phyloP scores from a whole-genome alignment of 2,797 vertebrate genomes.

The Malurus splendens region DNA sequence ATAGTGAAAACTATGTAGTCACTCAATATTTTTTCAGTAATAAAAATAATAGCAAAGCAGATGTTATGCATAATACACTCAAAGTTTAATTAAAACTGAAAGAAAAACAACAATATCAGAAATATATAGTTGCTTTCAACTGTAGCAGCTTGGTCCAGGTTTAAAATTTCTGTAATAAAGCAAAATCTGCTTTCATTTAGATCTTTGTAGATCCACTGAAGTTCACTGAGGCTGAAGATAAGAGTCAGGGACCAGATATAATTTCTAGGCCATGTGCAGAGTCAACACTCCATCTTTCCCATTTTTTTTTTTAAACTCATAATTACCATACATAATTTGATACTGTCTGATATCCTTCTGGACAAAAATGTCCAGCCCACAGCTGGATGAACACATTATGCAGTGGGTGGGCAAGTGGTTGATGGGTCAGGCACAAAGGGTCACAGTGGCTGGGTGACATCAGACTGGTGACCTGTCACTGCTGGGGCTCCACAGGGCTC shows the following conservation, averaged over 20 bases:
- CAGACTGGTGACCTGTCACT: no score
- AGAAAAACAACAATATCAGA: neutral
- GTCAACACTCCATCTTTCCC: neutral
- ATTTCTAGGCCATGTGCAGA: neutral
- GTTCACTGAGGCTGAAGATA: neutral
- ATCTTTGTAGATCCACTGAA: neutral
- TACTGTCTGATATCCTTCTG: neutral
- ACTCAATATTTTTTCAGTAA: neutral
- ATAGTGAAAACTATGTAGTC: neutral
- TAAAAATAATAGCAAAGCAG: neutral
- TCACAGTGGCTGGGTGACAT: neutral
- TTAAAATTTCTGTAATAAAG: neutral
- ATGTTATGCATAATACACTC: neutral
- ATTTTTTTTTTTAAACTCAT: neutral
- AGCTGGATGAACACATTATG: neutral
- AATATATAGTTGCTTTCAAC: neutral
- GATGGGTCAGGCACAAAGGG: fast-evolving
- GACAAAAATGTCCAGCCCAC: neutral
- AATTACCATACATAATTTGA: neutral
- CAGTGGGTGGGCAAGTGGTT: neutral
- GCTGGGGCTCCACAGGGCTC: no score
- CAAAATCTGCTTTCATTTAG: neutral
- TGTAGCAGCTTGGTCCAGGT: neutral
- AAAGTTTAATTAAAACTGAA: neutral
- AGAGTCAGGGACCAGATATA: neutral